A percentile compares a stretch with the other conserved stretches of the same genome.
Conservation (phyloP, 2,113 vertebrate species). For the Sturnus vulgaris region DNA sequence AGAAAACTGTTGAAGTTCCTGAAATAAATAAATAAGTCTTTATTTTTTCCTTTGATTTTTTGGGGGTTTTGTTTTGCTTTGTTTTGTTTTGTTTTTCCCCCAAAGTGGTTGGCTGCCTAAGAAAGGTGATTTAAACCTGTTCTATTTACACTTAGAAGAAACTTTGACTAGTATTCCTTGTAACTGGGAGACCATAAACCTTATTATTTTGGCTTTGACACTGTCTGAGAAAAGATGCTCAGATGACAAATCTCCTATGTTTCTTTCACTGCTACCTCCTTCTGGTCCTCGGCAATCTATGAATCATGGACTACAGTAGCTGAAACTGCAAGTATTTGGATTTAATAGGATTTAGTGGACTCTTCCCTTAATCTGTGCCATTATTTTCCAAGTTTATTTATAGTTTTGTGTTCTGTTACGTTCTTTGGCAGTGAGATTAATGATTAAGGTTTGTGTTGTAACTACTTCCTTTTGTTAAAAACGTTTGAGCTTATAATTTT, state of each 20-base stretch:
- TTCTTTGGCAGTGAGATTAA: neutral
- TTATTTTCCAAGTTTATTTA: neutral
- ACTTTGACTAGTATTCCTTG: neutral
- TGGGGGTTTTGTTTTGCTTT: rapidly evolving
- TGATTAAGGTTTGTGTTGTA: neutral
- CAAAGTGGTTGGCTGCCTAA: neutral
- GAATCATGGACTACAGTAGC: neutral
- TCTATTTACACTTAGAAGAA: neutral
- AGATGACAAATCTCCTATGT: neutral
- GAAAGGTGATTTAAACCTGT: neutral
- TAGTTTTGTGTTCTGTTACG: neutral
- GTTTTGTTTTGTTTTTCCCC: neutral
- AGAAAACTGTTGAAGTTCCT: neutral
- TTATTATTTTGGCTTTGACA: neutral
- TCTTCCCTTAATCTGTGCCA: neutral
- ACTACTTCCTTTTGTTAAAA: neutral
- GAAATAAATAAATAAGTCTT: neutral
- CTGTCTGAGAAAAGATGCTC: neutral
- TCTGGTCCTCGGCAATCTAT: neutral
- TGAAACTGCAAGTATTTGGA: neutral
- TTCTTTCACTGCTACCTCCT: neutral
- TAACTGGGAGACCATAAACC: neutral
- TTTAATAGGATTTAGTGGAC: neutral
- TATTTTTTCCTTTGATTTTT: neutral
- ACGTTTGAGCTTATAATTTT: neutral